These are phyloP conservation scores for Drosophila prolongata DNA, from an alignment of 2,888 invertebrate genomes.

Conservation along the genomic window DNA sequence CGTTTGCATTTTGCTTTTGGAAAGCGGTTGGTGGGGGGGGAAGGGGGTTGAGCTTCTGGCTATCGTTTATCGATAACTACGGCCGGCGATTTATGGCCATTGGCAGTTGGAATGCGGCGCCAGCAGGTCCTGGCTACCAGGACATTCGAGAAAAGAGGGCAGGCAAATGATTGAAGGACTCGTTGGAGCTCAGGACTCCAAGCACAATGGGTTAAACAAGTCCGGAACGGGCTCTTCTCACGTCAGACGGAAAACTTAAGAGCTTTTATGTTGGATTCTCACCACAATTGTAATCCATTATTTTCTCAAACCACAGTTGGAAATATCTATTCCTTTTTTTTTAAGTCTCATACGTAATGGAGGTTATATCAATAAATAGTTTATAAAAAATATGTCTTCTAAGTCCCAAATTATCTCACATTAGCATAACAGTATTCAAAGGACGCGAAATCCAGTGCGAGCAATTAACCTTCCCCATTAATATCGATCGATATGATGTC, in stretches of 20 bases:
- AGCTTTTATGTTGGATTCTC: too few species aligned
- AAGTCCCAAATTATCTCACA: conserved; percentile 21
- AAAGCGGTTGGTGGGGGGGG: conserved; percentile 1
- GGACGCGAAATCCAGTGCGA: not conserved
- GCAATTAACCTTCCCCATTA: conserved; percentile 23
- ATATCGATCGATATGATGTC: conserved; percentile 39
- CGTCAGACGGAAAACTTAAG: not conserved
- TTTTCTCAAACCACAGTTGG: too few species aligned
- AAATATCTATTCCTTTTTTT: too few species aligned
- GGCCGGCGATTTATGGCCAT: conserved; percentile 56
- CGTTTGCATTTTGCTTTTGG: conserved; percentile 71
- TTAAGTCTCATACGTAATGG: too few species aligned
- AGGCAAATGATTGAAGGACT: conserved; percentile 33
- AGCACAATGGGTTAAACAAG: conserved; percentile 1
- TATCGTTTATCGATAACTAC: conserved; percentile 67
- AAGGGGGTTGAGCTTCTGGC: conserved; percentile 19
- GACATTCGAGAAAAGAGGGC: conserved; percentile 12
- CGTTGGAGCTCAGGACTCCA: not conserved
- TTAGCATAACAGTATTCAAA: not conserved
- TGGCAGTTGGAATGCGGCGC: conserved; percentile 49
- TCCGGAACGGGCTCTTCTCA: not conserved
- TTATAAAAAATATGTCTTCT: too few species aligned
- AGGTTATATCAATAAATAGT: too few species aligned
- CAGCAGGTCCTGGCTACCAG: conserved; percentile 33
- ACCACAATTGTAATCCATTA: too few species aligned